These are phyloP conservation scores for Dendronephthya gigantea DNA, from an alignment of 64 coral and sea anemone genomes.

Conservation along the genomic window DNA sequence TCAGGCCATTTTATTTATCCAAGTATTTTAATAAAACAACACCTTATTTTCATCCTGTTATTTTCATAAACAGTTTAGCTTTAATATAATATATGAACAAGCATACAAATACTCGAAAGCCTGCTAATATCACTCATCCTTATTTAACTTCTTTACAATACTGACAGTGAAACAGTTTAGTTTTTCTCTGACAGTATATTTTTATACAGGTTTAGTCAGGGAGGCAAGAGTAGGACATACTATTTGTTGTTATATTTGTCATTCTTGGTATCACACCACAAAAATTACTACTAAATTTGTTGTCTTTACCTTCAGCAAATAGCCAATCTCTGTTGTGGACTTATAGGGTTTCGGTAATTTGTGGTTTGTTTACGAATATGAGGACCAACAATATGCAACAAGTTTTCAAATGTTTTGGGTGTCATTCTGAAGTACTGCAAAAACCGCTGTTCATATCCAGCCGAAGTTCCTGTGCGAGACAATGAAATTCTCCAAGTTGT, in stretches of 20 bases:
- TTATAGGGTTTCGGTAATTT: background rate
- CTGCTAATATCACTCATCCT: no score
- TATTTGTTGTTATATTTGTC: background rate
- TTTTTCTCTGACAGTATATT: no score
- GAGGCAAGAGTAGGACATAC: background rate
- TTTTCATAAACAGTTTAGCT: no score
- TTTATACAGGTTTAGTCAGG: no score
- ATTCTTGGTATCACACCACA: background rate
- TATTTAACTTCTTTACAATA: no score
- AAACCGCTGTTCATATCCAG: background rate
- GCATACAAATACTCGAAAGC: no score
- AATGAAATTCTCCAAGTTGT: conserved; percentile 13
- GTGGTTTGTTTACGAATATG: conserved; percentile 10
- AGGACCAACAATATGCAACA: no score
- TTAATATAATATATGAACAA: no score
- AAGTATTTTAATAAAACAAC: background rate
- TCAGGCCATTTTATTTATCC: background rate
- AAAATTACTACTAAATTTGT: no score
- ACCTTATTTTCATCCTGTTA: no score
- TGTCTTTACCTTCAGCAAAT: conserved; percentile 9
- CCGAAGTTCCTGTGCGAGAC: conserved; percentile 6
- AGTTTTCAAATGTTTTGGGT: conserved; percentile 9
- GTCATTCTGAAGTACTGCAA: conserved; percentile 24
- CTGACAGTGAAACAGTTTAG: no score
- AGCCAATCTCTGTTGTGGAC: conserved; percentile 8